phyloP scores from a whole-genome alignment of 2,888 invertebrate species.

The Drosophila mimetica region DNA sequence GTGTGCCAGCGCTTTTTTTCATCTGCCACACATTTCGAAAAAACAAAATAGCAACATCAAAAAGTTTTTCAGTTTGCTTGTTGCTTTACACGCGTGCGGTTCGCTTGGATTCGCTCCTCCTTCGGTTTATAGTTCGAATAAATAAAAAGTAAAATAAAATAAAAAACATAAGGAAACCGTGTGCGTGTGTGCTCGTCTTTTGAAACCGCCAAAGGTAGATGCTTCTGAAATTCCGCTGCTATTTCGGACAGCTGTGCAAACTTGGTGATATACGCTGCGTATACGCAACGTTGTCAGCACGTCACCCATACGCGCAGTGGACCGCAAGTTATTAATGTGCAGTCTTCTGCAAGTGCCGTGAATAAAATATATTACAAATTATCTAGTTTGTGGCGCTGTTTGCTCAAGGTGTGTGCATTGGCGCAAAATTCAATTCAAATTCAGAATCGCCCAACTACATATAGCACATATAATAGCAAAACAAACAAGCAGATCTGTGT shows the following conservation, averaged over 20 bases:
- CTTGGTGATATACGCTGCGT: constrained; percentile 54
- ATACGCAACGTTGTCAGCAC: constrained; percentile 63
- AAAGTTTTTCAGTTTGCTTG: constrained; percentile 81
- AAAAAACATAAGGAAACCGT: no score
- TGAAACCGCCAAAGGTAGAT: constrained; percentile 68
- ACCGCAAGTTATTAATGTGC: constrained; percentile 14
- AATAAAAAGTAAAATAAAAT: not conserved
- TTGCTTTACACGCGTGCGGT: constrained; percentile 79
- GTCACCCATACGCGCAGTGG: constrained; percentile 32
- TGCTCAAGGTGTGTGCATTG: constrained; percentile 52
- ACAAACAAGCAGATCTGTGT: constrained; percentile 34
- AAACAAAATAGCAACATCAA: constrained; percentile 75
- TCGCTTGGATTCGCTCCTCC: constrained; percentile 44
- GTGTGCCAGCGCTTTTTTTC: constrained; percentile 56
- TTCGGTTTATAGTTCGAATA: not conserved
- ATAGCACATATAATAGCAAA: constrained; percentile 29
- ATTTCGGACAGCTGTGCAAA: constrained; percentile 74
- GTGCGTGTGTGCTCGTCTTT: constrained; percentile 9
- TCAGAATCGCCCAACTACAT: constrained; percentile 11
- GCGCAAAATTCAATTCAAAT: constrained; percentile 21
- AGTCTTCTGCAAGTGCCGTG: constrained; percentile 30
- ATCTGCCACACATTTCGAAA: constrained; percentile 68
- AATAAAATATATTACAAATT: constrained; percentile 20
- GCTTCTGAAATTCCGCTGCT: constrained; percentile 52
- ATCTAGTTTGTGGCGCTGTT: constrained; percentile 33